Evolutionary conservation across 2,888 invertebrate species (phyloP).

Genomic region (Ochropleura plecta): DNA sequence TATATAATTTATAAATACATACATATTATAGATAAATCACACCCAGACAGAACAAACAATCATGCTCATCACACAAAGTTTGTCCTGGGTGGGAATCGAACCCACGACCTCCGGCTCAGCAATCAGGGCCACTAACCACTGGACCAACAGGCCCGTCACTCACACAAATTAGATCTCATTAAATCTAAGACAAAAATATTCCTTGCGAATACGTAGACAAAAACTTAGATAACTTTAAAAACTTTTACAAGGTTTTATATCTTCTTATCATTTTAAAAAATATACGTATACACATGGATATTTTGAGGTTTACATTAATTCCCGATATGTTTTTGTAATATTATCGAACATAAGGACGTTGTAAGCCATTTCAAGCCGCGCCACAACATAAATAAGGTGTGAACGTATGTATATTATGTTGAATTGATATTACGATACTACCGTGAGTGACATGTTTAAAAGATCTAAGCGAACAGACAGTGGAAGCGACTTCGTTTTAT

Average conservation of each 20-base stretch:
- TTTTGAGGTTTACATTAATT: constrained; percentile 1
- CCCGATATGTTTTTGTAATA: background rate
- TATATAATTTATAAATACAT: too few relatives aligned
- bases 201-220: background rate
- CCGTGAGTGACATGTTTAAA: background rate
- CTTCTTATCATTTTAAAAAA: background rate
- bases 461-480: too few relatives aligned
- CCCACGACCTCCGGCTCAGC: too few relatives aligned
- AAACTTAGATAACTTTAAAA: background rate
- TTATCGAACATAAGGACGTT: background rate
- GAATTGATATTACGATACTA: background rate
- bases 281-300: background rate
- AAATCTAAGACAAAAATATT: background rate
- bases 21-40: too few relatives aligned
- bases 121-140: too few relatives aligned
- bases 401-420: background rate
- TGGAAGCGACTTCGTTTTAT: too few relatives aligned
- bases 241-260: constrained; percentile 6
- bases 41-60: too few relatives aligned
- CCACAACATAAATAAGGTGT: background rate
- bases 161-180: too few relatives aligned
- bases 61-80: too few relatives aligned
- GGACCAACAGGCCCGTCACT: too few relatives aligned
- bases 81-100: too few relatives aligned
- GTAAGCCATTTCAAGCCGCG: background rate